Base-by-base conservation (phyloP, 1,140 invertebrate genomes). In the Tetramorium simillimum region DNA sequence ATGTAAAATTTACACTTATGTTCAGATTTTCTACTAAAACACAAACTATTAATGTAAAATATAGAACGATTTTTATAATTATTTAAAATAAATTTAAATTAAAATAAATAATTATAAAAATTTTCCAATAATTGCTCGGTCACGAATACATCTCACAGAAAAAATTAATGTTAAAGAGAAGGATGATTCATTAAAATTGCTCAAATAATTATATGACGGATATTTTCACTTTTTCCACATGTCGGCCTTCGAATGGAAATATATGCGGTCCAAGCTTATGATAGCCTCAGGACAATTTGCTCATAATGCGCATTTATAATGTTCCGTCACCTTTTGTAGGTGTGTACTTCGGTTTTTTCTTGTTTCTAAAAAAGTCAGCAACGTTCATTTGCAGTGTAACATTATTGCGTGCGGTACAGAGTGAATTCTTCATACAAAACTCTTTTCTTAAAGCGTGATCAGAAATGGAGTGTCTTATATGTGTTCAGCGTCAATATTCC, bases 121-220 rank as follows among this genome's bases (percentile, higher is more conserved):
- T 9, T 18, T n/a, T 9, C 33, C 7, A 1, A 9, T 18, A 46
- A 49, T 28, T 63, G 16, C 18, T 46, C 49, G 9, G 12, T 63
- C 10, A 65, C n/a, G n/a, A 51, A 14, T 14, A 14, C 21, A 43
- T 18, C 10, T 81, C n/a, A 28, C 18, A 56, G 2, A 18, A n/a
- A 49, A 33, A 56, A 46, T 60, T 6, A n/a, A 56, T 56, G 9
- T 73, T 58, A 24, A 40, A 37, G 10, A 69, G 4, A 14, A 73
- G 40, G n/a, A 6, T 70, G 24, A 58, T 14, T 63, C 51, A 21
- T 43, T 33, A 60, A 73, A 43, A 73, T 18, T 0, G 12, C 2
- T 82, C 51, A 58, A 58, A 51, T 33, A 60, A 33, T 82, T 73
- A 60, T 82, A 49, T 75, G 80, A 60, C 62, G 46, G 21, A 69